phyloP scores from a whole-genome alignment of 30 jellyfish, hydroid and myxozoan species.

The Hydractinia echinata region DNA sequence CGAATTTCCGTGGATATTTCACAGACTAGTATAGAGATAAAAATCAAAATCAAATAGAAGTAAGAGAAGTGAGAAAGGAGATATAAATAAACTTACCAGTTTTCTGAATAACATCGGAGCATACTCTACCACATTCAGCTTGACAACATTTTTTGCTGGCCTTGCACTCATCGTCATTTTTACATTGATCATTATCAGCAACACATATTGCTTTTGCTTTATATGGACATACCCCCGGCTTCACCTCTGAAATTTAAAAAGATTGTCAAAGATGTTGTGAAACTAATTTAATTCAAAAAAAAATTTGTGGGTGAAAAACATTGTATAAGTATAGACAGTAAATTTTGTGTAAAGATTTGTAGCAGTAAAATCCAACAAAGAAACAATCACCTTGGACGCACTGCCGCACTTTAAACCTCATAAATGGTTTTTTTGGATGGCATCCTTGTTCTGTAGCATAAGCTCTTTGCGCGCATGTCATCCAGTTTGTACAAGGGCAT shows the following conservation, averaged over 20 bases:
- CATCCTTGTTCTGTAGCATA: slow-evolving; percentile 44
- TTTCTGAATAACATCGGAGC: not conserved
- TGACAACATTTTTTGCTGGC: slow-evolving; percentile 17
- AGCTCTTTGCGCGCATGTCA: slow-evolving; percentile 83
- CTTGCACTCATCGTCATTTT: slow-evolving; percentile 22
- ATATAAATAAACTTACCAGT: not conserved
- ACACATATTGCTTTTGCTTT: not conserved
- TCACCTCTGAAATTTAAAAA: not conserved
- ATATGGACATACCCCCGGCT: slow-evolving; percentile 13
- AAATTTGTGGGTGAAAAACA: not conserved
- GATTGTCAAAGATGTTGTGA: too few species aligned
- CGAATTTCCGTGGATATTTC: too few species aligned
- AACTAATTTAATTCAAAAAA: not conserved
- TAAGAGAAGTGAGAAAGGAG: not conserved
- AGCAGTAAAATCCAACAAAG: not conserved
- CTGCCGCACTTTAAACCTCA: slow-evolving; percentile 73
- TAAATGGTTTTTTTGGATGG: slow-evolving; percentile 32
- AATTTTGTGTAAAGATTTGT: not conserved
- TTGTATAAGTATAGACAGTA: not conserved
- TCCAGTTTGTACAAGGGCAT: slow-evolving; percentile 74
- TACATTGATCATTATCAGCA: not conserved
- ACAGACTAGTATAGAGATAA: too few species aligned
- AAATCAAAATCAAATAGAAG: not conserved
- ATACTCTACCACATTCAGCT: not conserved
- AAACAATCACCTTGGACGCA: slow-evolving; percentile 58